Base-by-base conservation (phyloP, 2,888 invertebrate genomes). In the Melinaea marsaeus region DNA sequence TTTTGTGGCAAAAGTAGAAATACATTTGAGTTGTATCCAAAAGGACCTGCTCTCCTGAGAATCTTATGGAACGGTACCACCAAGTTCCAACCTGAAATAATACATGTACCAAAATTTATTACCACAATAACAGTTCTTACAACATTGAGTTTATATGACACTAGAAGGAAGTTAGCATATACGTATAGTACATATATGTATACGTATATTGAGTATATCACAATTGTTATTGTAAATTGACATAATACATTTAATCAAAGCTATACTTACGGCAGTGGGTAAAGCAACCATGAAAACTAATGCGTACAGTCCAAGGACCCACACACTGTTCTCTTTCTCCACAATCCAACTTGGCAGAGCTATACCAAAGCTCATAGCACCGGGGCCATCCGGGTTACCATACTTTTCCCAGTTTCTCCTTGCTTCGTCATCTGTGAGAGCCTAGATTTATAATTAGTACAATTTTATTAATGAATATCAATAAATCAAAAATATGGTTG, bases 341-440 rank as follows among this genome's bases (percentile, higher is more conserved):
- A 99, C 98, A 83, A 99, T 98, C 99, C 99, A 99, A 61, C 99
- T 99, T 5, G 99, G 99, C 61, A 99, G 85, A 6, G 99, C 99
- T 81, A 99, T 99, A 64, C 99, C 99, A 93, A 99, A 99, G 75
- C 97, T 98, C 94, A 98, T 99, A 34, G 98, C 99, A 69, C 98
- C 99, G 0, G 99, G 99, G 3, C 99, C 99, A 92, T 99, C 99
- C 1, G 99, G 99, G 92, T 99, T 99, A 33, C 99, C 99, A 93
- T 99, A 98, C 83, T 97, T 97, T 81, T 99, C 98, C 97, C 98
- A 99, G 89, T 99, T 99, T 81, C 95, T 95, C 69, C 97, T 93
- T 2, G 99, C 96, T 83, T 99, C 98, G 72, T 99, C 99, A 91
- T 99, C 98, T 63, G 99, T 99, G 66, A 99, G 92, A 22, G 98